A percentile compares a stretch with the other conserved stretches of the same genome.
These are phyloP conservation scores for Pipistrellus nathusii DNA, from an alignment of 2,797 vertebrate genomes.

Conservation along the genomic window DNA sequence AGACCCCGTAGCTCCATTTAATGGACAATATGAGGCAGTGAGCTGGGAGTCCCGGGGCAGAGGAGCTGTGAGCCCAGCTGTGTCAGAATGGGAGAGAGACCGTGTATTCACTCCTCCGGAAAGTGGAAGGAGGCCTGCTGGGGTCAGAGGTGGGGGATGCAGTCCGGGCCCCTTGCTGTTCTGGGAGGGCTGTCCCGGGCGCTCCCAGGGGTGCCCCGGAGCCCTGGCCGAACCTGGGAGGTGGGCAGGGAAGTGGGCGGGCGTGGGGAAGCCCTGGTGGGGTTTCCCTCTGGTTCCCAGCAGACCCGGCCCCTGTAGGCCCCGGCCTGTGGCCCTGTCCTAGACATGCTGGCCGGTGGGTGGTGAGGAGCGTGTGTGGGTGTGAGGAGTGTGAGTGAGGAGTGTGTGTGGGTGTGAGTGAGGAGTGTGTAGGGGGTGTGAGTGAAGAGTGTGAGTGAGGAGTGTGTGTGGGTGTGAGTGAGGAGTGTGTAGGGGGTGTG, in stretches of 20 bases:
- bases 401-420: too few species aligned
- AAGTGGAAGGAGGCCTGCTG: not conserved
- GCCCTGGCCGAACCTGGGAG: not conserved
- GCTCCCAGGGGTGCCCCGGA: not conserved
- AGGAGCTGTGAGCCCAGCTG: not conserved
- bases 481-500: too few species aligned
- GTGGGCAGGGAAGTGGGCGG: not conserved
- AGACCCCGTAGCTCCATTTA: too few species aligned
- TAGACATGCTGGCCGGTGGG: accelerated
- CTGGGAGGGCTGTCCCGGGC: too few species aligned
- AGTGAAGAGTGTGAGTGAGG: not conserved
- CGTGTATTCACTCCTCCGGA: not conserved
- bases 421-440: not conserved
- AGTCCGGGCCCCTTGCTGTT: not conserved
- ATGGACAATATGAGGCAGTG: not conserved
- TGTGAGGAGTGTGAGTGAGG: too few species aligned
- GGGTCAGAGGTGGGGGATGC: not conserved
- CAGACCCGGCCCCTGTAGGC: not conserved
- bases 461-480: too few species aligned
- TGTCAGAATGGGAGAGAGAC: not conserved
- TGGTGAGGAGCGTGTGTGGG: too few species aligned
- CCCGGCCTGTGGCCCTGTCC: not conserved
- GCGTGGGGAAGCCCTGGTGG: not conserved
- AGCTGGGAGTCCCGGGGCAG: not conserved
- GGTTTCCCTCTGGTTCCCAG: not conserved